These are phyloP conservation scores for Crotalus viridis DNA, from an alignment of 2,113 vertebrate genomes.

Conservation along the genomic window DNA sequence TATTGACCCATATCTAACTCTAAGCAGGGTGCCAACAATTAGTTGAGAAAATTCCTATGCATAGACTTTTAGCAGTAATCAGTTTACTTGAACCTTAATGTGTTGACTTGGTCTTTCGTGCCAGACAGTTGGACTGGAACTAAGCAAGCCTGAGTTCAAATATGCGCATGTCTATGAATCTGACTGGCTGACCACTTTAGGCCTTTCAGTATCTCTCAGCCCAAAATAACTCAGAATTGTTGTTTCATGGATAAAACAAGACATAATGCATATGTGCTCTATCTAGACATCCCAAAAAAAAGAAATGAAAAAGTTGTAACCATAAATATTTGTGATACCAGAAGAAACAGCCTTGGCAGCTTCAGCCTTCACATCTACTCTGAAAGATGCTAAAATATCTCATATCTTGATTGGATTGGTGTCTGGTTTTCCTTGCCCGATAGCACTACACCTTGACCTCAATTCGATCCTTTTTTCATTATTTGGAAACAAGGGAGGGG, in stretches of 20 bases:
- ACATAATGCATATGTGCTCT: not conserved
- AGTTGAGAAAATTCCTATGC: not conserved
- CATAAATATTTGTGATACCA: not conserved
- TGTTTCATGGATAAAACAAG: not conserved
- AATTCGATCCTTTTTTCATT: not conserved
- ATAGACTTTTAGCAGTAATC: not conserved
- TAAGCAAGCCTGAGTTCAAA: not conserved
- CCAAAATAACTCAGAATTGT: not conserved
- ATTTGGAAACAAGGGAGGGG: not conserved
- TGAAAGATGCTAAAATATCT: not conserved
- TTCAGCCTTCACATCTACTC: not conserved
- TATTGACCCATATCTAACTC: not conserved
- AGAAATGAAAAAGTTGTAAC: not conserved
- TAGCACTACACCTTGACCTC: not conserved
- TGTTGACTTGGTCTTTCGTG: too few species aligned
- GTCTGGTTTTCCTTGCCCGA: not conserved
- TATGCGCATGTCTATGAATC: not conserved
- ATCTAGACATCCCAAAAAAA: not conserved
- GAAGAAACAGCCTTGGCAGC: not conserved
- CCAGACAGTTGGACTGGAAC: not conserved
- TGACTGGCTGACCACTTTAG: not conserved
- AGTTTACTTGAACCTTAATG: not conserved
- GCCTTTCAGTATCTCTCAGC: not conserved
- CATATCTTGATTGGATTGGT: not conserved
- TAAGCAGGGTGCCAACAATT: not conserved